Evolutionary conservation across 2,888 invertebrate genomes (phyloP), one percentile per base, ranked within the genome.

Genomic region (Drosophila anceps): DNA sequence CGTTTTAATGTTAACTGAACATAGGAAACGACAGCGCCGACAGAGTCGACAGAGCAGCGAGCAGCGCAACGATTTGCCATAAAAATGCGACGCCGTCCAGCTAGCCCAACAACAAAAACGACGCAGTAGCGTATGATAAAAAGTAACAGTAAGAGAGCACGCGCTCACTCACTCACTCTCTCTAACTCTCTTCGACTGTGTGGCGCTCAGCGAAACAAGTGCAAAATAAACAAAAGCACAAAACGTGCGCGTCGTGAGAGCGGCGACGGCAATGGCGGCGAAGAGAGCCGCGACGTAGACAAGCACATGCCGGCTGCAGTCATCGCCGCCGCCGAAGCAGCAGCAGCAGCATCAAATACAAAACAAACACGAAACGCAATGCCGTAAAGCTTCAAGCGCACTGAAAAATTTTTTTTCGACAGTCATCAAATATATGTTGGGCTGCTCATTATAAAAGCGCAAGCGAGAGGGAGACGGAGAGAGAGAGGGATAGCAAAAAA

Each of bases 1-100:
- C 87, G 84, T 82, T 87, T 82, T 87, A 84, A 84, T 87, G 84
- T 87, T 84, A 84, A 87, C 87, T 84, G 85, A 84, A 81, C 85
- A 80, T 69, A 61, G 79, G 67, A 66, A 79, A 73, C 51, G 73
- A 8, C 44, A 4, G 2, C 2, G 24, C 24, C 24, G 24, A 13
- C 73, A 73, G 67, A 44, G 46, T 24, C 61, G 44, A 55, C 57
- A 31, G 50, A 50, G 58, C 62, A 55, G 51, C 53, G 37, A 54
- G 48, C 48, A 55, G 51, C 58, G 37, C 50, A 68, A 76, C 64
- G 46, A 39, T 81, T 86, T 84, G 80, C 84, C 73, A 84, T 84
- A 84, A 84, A 86, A 86, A 73, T 86, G 84, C 77, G 73, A 79
- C 69, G 71, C 65, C 73, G 73, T 77, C 73, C 67, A 79, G 71